Percentiles rank a stretch among this genome's conserved stretches.
Conservation (phyloP, 2,888 invertebrate species). For the Sycophila texana region DNA sequence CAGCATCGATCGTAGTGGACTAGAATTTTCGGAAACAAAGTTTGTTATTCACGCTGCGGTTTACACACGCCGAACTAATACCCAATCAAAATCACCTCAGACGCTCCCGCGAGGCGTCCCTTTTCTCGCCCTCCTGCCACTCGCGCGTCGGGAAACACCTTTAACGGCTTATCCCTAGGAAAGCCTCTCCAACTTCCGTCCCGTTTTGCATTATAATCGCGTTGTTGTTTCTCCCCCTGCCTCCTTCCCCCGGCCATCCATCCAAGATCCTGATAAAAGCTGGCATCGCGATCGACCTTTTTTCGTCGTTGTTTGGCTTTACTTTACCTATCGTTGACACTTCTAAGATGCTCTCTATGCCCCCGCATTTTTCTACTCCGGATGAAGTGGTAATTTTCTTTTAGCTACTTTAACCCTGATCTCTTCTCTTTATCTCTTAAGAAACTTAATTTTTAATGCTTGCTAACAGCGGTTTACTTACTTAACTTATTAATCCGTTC, state of each 20-base stretch:
- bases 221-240: constrained; percentile 2
- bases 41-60: background rate
- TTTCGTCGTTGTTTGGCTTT: too few relatives aligned
- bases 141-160: constrained; percentile 39
- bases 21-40: constrained; percentile 12
- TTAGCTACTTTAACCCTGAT: too few relatives aligned
- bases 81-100: constrained; percentile 50
- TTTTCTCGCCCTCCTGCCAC: constrained; percentile 32
- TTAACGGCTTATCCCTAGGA: constrained; percentile 47
- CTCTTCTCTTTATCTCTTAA: too few relatives aligned
- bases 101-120: constrained; percentile 7
- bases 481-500: too few relatives aligned
- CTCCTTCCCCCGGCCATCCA: background rate
- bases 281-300: too few relatives aligned
- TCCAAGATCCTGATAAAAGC: background rate
- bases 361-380: too few relatives aligned
- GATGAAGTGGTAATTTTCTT: too few relatives aligned
- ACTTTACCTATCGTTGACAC: too few relatives aligned
- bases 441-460: too few relatives aligned
- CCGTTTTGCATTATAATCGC: constrained; percentile 42
- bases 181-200: constrained; percentile 25
- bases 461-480: too few relatives aligned
- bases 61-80: constrained; percentile 29
- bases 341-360: too few relatives aligned
- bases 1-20: background rate